Evolutionary conservation across 2,888 invertebrate genomes (phyloP), one percentile per base, ranked within the genome.

Genomic region (Antheraea assamensis): DNA sequence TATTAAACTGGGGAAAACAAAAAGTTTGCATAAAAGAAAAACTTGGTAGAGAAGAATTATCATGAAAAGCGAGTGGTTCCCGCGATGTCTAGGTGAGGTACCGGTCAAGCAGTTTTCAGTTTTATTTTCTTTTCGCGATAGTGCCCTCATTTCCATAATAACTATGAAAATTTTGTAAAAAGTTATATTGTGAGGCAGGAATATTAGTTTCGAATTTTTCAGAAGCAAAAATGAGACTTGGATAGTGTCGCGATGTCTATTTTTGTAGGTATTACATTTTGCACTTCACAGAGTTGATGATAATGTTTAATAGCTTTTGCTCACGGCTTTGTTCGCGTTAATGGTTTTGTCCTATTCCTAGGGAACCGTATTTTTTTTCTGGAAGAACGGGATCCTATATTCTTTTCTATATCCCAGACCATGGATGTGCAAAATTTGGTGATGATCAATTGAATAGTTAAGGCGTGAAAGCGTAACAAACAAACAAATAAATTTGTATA

Each of bases 1-100:
- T 92, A 92, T 91, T 91, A 91, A 91, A 90, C 84, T 86, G 83
- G 82, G 79, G 86, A 87, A 91, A 89, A 86, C 84, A 86, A 88
- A 88, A 88, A 88, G 86, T 86, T 85, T 80, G 85, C 86, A 86
- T 87, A 90, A 88, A 87, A 82, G 85, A n/a, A 85, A 87, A 88
- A 89, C 88, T 90, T 88, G 82, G 85, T 75, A 79, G 80, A 81
- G 15, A 21, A 79, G 80, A 89, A 92, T 91, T 92, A 91, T 89
- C 88, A 89, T 91, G 87, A 87, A 88, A 88, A 88, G 86, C 87
- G 85, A 83, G 86, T 87, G 85, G 83, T 82, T 82, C 82, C 75
- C 73, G 75, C 55, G 49, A 61, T 55, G 71, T 71, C 74, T 74
- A 64, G 66, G 66, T 55, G 55, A 74, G 66, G 55, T 74, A 52